Evolutionary conservation across 2,888 invertebrate species (phyloP), one percentile per base, ranked within the genome.

Genomic region (Tinea pellionella): DNA sequence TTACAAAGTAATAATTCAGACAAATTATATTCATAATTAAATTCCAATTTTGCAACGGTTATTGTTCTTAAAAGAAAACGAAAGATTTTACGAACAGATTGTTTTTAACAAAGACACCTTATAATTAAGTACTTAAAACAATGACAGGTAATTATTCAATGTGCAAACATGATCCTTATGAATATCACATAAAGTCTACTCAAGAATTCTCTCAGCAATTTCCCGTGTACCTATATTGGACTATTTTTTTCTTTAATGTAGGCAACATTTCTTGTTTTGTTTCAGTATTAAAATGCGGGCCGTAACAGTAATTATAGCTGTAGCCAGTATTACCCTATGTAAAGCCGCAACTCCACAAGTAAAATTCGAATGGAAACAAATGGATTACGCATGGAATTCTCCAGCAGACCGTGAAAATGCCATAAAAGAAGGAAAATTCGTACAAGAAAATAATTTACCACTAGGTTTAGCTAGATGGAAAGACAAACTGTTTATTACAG

Each of bases 401-500:
- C 85, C 89, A 12, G 88, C 88, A 62, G 88, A 88, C 43, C 88
- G 89, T 67, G 88, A 90, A 64, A 85, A 82, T 18, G 92, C 93
- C 12, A 78, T 93, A n/a, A 81, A 80, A 47, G 86, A 83, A 13
- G 90, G 90, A 47, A 82, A 81, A 58, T 94, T 91, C 70, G 79
- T 92, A 4, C 89, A 88, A 9, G 89, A 82, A 60, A 90, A 93
- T 72, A 93, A 93, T 76, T 78, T 93, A 58, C 92, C 93, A 0
- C 77, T 94, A 58, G 94, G 93, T 11, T 68, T 94, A 63, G 93
- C 91, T 60, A 85, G 90, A 61, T 94, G 93, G 92, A 90, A 89
- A 68, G 89, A 92, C 77, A 93, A 91, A 85, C 74, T 91, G 53
- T 94, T 91, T 69, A 84, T 93, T 41, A 92, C 92, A 7, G 89